Conservation (phyloP, 2,888 invertebrate species). For the Chymomyza caudatula region DNA sequence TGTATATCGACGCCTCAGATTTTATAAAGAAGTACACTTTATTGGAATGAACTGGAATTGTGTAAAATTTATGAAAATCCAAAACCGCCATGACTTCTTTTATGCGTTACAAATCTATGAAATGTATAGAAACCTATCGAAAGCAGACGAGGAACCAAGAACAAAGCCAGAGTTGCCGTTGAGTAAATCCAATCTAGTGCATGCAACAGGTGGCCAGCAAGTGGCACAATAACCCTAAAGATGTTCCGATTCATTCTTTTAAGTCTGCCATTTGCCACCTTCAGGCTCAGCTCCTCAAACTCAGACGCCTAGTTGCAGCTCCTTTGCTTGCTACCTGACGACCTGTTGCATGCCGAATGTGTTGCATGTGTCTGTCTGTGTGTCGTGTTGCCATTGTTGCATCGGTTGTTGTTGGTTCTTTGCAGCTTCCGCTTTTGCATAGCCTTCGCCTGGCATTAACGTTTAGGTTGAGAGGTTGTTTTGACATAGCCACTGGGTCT, state of each 20-base stretch:
- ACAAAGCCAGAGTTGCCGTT: conserved; percentile 53
- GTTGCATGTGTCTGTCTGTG: neutral
- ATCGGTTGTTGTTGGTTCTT: conserved; percentile 13
- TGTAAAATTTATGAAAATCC: too few relatives aligned
- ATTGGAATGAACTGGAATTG: too few relatives aligned
- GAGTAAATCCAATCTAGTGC: neutral
- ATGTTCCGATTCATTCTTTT: neutral
- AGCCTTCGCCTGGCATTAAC: conserved; percentile 42
- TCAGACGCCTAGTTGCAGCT: too few relatives aligned
- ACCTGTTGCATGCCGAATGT: neutral
- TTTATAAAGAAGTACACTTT: too few relatives aligned
- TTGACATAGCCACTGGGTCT: conserved; percentile 23
- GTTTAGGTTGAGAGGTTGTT: conserved; percentile 1
- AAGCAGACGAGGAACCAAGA: conserved; percentile 25
- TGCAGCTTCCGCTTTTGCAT: conserved; percentile 48
- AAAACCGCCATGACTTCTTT: too few relatives aligned
- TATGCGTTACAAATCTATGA: too few relatives aligned
- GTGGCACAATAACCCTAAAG: neutral
- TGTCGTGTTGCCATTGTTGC: conserved; percentile 27
- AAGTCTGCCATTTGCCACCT: neutral
- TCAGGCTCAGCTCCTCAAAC: neutral
- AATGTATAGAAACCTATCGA: too few relatives aligned
- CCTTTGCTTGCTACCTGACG: neutral
- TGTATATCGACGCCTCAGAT: too few relatives aligned
- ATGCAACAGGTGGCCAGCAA: too few relatives aligned